Percentiles rank a stretch among this genome's conserved stretches.
phyloP scores from a whole-genome alignment of 2,113 vertebrate genomes.

The Oophaga pumilio region DNA sequence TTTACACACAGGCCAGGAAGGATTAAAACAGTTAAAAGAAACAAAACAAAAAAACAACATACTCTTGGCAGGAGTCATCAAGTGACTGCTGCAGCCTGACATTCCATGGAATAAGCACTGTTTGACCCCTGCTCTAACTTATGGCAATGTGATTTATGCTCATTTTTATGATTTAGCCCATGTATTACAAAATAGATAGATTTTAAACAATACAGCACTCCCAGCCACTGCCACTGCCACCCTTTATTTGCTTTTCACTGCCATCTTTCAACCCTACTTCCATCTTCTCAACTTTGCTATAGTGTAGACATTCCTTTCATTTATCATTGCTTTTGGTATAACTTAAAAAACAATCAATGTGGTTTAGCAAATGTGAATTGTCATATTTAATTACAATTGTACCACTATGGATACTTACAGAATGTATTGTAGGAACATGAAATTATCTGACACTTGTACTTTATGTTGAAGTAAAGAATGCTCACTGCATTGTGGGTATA shows the following conservation, averaged over 20 bases:
- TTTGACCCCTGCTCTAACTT: too few species aligned
- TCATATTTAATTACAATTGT: background rate
- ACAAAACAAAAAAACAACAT: too few species aligned
- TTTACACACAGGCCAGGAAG: too few species aligned
- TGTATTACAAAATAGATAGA: too few species aligned
- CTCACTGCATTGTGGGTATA: background rate
- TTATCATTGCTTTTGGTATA: too few species aligned
- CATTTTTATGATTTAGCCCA: too few species aligned
- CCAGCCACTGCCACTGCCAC: background rate
- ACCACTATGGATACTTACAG: background rate
- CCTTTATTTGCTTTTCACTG: background rate
- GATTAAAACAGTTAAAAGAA: too few species aligned
- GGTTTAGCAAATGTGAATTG: background rate
- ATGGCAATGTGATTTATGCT: too few species aligned
- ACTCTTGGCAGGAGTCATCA: too few species aligned
- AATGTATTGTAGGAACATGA: background rate
- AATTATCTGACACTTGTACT: background rate
- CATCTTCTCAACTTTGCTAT: background rate
- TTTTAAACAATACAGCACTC: too few species aligned
- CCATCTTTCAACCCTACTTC: background rate
- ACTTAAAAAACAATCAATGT: background rate
- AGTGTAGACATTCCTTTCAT: background rate
- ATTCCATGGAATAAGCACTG: too few species aligned
- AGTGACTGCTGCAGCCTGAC: too few species aligned
- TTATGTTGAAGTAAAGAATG: background rate